Evolutionary conservation across 2,797 vertebrate genomes (phyloP), one percentile per base, ranked within the genome.

Genomic region (Carapus acus): DNA sequence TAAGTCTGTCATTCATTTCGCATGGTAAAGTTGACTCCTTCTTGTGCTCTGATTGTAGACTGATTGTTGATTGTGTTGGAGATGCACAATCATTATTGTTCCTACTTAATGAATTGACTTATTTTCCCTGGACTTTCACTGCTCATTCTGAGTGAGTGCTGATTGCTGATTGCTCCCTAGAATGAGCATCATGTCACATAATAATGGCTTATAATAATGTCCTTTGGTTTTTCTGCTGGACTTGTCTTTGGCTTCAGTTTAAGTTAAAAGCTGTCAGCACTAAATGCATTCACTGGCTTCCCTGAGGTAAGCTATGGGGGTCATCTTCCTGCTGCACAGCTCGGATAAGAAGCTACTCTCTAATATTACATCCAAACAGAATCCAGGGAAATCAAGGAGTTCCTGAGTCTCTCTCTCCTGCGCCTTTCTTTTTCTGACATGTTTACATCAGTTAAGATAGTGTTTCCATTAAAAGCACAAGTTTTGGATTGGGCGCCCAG

Each of bases 331-430:
- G 72, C 81, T 82, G 78, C 73, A 58, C 4, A 3, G 45, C 18
- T 40, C 73, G 58, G 81, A 86, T 83, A 82, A 85, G 81, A 83
- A 78, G 57, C 2, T 11, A 49, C 79, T 82, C 74, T 68, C 54
- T 58, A 57, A 31, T 38, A 54, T 72, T 65, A 38, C 49, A 67
- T 73, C 55, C 65, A 54, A 75, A 74, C 71, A 81, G 69, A 76
- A 62, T 57, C 64, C 68, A 55, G 43, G 38, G 69, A 70, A 76
- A 83, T 80, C 74, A 81, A 74, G 59, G 80, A 79, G 67, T 77
- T 77, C 72, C 77, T 74, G 70, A 70, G 69, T 67, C 74, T 64
- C 34, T 22, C 64, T 65, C 63, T 51, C 66, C 54, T 73, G n/a
- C n/a, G n/a, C n/a, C n/a, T n/a, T n/a, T n/a, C n/a, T n/a, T n/a